Conservation (phyloP, 2,113 vertebrate species). For the Gymnogyps californianus region DNA sequence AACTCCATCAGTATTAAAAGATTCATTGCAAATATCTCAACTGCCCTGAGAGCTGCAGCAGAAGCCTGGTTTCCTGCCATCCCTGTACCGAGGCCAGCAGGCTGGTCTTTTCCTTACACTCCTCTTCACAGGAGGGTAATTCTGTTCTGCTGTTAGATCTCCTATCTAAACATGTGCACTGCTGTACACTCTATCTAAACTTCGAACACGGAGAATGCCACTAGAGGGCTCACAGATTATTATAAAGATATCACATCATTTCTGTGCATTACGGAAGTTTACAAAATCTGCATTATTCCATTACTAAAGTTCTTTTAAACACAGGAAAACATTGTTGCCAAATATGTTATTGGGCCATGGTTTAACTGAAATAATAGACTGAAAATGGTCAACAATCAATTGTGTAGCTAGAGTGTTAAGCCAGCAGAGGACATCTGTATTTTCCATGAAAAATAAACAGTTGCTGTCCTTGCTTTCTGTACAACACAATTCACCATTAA, state of each 20-base stretch:
- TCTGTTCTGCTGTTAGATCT: too few relatives aligned
- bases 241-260: not conserved
- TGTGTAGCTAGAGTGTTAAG: not conserved
- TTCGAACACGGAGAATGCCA: not conserved
- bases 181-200: rapidly evolving
- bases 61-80: not conserved
- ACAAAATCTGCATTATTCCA: not conserved
- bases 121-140: not conserved
- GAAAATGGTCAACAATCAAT: not conserved
- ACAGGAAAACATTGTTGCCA: not conserved
- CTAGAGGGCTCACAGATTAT: conserved; percentile 17
- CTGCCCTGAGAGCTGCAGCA: rapidly evolving
- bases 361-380: not conserved
- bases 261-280: rapidly evolving
- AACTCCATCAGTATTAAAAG: not conserved
- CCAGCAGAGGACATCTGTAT: not conserved
- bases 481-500: not conserved
- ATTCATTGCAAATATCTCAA: not conserved
- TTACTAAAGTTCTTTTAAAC: not conserved
- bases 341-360: rapidly evolving
- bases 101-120: not conserved
- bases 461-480: not conserved
- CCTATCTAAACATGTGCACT: rapidly evolving
- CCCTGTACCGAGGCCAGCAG: rapidly evolving
- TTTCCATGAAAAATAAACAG: not conserved